These are phyloP conservation scores for Lutraria rhynchaena DNA, from an alignment of 1,140 invertebrate species.

Conservation along the genomic window DNA sequence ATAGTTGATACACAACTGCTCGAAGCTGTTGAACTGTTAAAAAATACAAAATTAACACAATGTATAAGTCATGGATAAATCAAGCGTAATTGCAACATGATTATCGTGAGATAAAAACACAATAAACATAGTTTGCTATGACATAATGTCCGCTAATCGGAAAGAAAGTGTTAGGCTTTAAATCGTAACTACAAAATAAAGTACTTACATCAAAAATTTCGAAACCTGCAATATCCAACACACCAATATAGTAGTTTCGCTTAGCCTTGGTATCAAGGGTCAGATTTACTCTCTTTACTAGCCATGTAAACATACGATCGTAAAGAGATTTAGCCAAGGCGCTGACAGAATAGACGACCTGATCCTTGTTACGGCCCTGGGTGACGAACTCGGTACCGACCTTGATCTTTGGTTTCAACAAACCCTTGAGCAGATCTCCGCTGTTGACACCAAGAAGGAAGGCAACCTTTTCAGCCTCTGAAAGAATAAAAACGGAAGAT, in stretches of 20 bases:
- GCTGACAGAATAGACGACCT: conserved; percentile 95
- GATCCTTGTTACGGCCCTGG: conserved; percentile 97
- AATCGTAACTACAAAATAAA: not conserved
- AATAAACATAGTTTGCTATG: no score
- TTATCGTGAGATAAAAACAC: no score
- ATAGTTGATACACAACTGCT: conserved; percentile 99
- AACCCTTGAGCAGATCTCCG: conserved; percentile 84
- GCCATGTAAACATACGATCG: conserved; percentile 97
- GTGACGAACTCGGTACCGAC: conserved; percentile 95
- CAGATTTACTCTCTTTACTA: conserved; percentile 99
- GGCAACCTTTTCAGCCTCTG: conserved; percentile 95
- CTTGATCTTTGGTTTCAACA: conserved; percentile 85
- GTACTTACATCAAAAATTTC: conserved; percentile 99
- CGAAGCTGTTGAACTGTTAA: conserved; percentile 97
- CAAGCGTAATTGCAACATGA: no score
- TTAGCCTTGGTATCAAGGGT: conserved; percentile 98
- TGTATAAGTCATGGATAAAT: no score
- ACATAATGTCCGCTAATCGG: no score
- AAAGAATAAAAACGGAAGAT: no score
- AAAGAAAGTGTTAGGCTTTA: no score
- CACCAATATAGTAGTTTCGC: conserved; percentile 98
- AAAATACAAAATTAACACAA: no score
- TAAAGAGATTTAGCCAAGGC: conserved; percentile 98
- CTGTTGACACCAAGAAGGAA: conserved; percentile 89
- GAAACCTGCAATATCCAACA: conserved; percentile 99